Evolutionary conservation across 2,113 vertebrate genomes (phyloP).

Genomic region (Oreochromis tanganicae): DNA sequence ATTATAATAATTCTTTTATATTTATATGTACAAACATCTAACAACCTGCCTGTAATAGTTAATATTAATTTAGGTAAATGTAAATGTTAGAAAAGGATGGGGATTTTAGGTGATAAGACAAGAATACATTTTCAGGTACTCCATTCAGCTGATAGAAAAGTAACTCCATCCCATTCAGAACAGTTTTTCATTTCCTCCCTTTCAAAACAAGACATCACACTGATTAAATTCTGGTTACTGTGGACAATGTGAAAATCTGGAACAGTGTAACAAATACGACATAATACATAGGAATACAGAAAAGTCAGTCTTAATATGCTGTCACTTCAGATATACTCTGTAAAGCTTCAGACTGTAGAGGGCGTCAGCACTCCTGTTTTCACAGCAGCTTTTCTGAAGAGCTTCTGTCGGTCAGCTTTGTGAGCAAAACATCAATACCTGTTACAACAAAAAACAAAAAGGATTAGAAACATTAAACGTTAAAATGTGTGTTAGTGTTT

Average conservation of each 20-base stretch:
- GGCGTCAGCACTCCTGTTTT: background rate
- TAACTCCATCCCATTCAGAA: background rate
- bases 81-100: background rate
- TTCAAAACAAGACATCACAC: background rate
- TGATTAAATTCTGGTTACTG: background rate
- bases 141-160: background rate
- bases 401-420: background rate
- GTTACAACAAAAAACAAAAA: background rate
- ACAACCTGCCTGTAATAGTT: background rate
- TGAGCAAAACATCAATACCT: conserved; percentile 31
- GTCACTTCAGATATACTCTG: background rate
- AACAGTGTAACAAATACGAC: background rate
- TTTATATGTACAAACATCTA: background rate
- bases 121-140: background rate
- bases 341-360: background rate
- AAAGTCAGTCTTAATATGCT: background rate
- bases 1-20: background rate
- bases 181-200: background rate
- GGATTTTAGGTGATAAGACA: background rate
- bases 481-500: background rate
- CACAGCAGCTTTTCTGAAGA: background rate
- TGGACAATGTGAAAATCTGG: background rate
- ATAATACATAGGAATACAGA: background rate
- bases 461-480: background rate
- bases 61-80: background rate